Evolutionary conservation across 2,888 invertebrate species (phyloP), one percentile per base, ranked within the genome.

Genomic region (Ethmia dodecea): DNA sequence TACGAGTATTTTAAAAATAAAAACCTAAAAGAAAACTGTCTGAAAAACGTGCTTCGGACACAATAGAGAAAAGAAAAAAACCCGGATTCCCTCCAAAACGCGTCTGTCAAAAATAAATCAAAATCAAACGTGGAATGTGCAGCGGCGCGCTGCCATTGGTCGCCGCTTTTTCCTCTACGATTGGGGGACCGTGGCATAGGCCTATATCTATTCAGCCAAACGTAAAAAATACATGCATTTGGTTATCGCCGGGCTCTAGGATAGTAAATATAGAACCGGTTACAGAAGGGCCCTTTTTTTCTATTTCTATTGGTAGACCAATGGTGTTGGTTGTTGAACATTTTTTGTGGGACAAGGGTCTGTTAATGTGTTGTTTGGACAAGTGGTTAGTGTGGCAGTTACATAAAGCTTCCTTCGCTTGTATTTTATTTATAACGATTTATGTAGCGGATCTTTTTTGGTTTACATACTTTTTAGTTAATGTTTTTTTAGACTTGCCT

Each of bases 91-190:
- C 52, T 51, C 52, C 51, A 51, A 59, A 58, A 53, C 32, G 38
- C 32, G 49, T 40, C 51, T 55, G 60, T 62, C 59, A 59, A 60
- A 63, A 62, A 62, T 63, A 60, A 62, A 62, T 64, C 57, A 60
- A 60, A 63, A 50, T 51, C 42, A 37, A 30, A 24, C 26, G 42
- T 48, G 52, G 54, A 49, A 48, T 43, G 47, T 41, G 43, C 37
- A 33, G 18, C 35, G 31, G 40, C 34, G 49, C 40, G 27, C 45
- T 42, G 47, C 49, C 37, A 66, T 66, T 60, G 64, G 64, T 36
- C 44, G 43, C 36, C 30, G 27, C 45, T 49, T 46, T 49, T 50
- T 49, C 45, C 41, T 50, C 47, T 45, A 46, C 48, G 33, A 42
- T 45, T 49, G 52, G 56, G 58, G 57, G 45, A 37, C 41, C 43